phyloP scores from a whole-genome alignment of 1,140 invertebrate genomes.

The Pogonomyrmex californicus region DNA sequence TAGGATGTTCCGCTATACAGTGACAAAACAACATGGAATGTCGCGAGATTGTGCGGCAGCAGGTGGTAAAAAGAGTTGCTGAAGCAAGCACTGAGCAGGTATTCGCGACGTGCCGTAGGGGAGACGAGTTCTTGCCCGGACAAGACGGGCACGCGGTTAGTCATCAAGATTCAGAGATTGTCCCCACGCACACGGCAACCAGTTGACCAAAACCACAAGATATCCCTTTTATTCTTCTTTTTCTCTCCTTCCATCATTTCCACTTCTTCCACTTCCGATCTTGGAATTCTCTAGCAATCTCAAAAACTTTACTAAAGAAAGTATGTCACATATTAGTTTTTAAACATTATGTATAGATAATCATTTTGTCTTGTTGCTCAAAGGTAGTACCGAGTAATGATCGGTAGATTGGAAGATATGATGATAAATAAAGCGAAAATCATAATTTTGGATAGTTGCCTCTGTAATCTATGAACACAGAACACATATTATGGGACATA shows the following conservation, averaged over 20 bases:
- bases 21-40: constrained; percentile 65
- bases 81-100: constrained; percentile 78
- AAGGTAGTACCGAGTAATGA: not conserved
- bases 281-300: constrained; percentile 43
- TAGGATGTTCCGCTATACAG: constrained; percentile 44
- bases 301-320: constrained; percentile 63
- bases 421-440: constrained; percentile 2
- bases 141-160: constrained; percentile 82
- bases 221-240: constrained; percentile 36
- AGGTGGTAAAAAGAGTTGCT: constrained; percentile 81
- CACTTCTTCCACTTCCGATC: constrained; percentile 12
- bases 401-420: not conserved
- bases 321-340: constrained; percentile 3
- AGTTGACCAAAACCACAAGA: constrained; percentile 82
- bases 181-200: constrained; percentile 76
- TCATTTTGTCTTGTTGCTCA: not conserved
- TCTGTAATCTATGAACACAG: not conserved
- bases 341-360: no score
- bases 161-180: constrained; percentile 82
- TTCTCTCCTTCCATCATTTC: constrained; percentile 34
- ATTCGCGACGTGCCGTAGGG: constrained; percentile 81
- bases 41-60: constrained; percentile 76
- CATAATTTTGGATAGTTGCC: not conserved
- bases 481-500: not conserved
- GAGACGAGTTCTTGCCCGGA: constrained; percentile 82